Evolutionary conservation across 1,140 invertebrate genomes (phyloP), one percentile per base, ranked within the genome.

Genomic region (Gryon sp.): DNA sequence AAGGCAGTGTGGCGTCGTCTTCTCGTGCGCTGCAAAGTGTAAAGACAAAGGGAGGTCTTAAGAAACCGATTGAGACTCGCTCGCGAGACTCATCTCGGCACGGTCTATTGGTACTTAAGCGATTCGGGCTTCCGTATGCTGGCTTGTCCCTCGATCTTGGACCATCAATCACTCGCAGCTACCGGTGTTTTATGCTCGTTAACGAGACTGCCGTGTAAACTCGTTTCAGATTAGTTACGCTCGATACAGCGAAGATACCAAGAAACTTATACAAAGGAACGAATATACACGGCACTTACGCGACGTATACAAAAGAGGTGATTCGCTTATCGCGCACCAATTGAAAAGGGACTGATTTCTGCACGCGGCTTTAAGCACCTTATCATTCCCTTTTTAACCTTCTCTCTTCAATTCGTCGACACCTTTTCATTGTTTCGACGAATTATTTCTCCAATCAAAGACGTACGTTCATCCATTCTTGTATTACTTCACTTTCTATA

Each of bases 141-240:
- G n/a, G 72, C 75, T 79, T 76, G 78, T 80, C 75, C 70, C 66
- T 72, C 53, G 82, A 83, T 83, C 79, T 74, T 18, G 63, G 65
- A 60, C 75, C 78, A 84, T 84, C 79, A 79, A 84, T 84, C 82
- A 84, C 66, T 70, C 72, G 70, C 34, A 30, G 83, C 82, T 84
- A 82, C 83, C 48, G 82, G 74, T 78, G 76, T 80, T 84, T 82
- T 80, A 80, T 82, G 76, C 74, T 73, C 78, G 79, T 81, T 81
- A 80, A 83, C 79, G 73, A 79, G 79, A 75, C 76, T 70, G 73
- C 59, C 73, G 79, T 74, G 76, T 81, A 84, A 84, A 84, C 80
- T 83, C 70, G 72, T 76, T 76, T 69, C 46, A 66, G 79, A 84
- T 84, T 80, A 83, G 80, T 82, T 81, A 81, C 75, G 75, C 78